These are phyloP conservation scores for Phymatocera aterrima DNA, from an alignment of 2,888 invertebrate species.

Conservation along the genomic window DNA sequence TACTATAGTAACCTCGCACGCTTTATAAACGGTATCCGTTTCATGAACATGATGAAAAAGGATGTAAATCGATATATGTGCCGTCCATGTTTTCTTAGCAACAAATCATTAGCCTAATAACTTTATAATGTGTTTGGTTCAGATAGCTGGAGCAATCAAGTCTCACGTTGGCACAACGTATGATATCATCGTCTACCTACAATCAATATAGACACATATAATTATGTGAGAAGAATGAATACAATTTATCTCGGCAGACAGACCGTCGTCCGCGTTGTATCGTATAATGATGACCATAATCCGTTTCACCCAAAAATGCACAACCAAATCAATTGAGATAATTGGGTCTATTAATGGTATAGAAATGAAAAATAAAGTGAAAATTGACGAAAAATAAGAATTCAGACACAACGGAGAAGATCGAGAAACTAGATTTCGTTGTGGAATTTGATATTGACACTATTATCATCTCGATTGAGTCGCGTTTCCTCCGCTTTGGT, in stretches of 20 bases:
- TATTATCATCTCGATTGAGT: too few relatives aligned
- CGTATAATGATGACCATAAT: too few relatives aligned
- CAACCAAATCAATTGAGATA: neutral
- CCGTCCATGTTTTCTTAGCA: constrained; percentile 20
- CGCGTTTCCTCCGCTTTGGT: too few relatives aligned
- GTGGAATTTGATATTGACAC: too few relatives aligned
- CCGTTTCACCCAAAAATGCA: too few relatives aligned
- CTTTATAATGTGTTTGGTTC: constrained; percentile 42
- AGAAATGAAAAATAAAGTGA: neutral
- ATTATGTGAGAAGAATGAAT: constrained; percentile 22
- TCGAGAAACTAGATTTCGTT: too few relatives aligned
- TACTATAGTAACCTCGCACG: neutral
- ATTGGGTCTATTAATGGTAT: neutral
- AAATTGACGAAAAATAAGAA: neutral
- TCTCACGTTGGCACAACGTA: too few relatives aligned
- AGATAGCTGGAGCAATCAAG: neutral
- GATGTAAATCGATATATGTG: neutral
- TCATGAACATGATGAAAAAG: constrained; percentile 12
- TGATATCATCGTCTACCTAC: too few relatives aligned
- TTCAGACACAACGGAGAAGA: neutral
- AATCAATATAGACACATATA: too few relatives aligned
- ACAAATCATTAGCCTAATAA: constrained; percentile 35
- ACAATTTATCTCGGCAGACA: constrained; percentile 15
- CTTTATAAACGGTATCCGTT: neutral
- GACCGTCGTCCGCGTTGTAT: neutral